Conservation (phyloP, 1,140 invertebrate genomes). For the Drosophila kanapiae region DNA sequence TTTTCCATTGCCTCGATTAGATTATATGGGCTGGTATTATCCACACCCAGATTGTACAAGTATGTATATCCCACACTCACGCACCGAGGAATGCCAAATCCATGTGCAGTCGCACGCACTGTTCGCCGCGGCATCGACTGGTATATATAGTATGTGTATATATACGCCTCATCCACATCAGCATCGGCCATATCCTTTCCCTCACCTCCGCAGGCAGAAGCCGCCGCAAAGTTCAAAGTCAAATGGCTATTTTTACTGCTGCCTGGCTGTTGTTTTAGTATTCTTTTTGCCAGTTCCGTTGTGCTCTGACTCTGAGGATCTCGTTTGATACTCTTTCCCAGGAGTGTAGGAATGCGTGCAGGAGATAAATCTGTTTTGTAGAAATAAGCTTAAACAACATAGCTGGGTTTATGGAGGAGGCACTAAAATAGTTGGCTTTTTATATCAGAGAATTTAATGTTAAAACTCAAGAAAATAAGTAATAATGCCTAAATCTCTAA, state of each 20-base stretch:
- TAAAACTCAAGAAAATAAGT: not conserved
- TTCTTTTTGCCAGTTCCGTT: conserved; percentile 31
- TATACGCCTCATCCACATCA: conserved; percentile 17
- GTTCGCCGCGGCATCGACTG: conserved; percentile 23
- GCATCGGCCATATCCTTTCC: conserved; percentile 38
- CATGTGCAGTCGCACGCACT: conserved; percentile 44
- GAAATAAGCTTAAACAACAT: not conserved
- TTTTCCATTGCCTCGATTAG: conserved; percentile 70
- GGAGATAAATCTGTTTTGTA: not conserved
- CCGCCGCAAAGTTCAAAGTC: conserved; percentile 72
- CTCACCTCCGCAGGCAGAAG: conserved; percentile 38
- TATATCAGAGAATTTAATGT: not conserved
- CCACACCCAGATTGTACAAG: conserved; percentile 36
- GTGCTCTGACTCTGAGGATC: conserved; percentile 28
- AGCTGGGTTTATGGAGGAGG: not conserved
- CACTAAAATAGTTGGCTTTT: not conserved
- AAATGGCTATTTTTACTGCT: conserved; percentile 67
- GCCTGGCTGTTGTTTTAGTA: conserved; percentile 45
- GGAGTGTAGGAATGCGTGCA: not conserved
- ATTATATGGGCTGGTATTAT: conserved; percentile 50
- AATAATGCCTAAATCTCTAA: not conserved
- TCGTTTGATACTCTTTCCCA: conserved; percentile 29
- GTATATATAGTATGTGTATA: not conserved
- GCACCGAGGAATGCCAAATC: conserved; percentile 45
- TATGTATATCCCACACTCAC: conserved; percentile 12